Conservation (phyloP, 1,140 invertebrate genomes). For the Caenorhabditis remanei region DNA sequence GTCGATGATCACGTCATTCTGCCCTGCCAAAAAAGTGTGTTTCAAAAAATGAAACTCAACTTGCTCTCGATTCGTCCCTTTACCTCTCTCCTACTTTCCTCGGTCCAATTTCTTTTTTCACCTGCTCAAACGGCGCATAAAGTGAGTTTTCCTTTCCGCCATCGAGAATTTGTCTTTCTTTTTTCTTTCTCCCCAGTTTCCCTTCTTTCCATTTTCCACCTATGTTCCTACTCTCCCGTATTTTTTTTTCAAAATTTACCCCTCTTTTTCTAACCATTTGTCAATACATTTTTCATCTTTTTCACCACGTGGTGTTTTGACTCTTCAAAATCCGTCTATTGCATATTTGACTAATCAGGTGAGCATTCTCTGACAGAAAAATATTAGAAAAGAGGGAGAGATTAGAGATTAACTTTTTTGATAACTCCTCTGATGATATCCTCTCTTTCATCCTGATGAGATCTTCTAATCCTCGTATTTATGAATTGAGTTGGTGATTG, state of each 20-base stretch:
- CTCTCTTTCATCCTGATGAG: neutral
- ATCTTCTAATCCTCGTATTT: constrained; percentile 20
- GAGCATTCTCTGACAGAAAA: neutral
- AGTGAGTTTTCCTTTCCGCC: neutral
- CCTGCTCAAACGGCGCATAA: constrained; percentile 68
- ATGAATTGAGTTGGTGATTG: constrained; percentile 36
- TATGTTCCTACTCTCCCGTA: neutral
- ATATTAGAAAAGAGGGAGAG: constrained; percentile 2
- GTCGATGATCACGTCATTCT: constrained; percentile 8
- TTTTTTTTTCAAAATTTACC: neutral
- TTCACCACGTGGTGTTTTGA: constrained; percentile 3
- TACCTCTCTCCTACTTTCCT: neutral
- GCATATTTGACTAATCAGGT: neutral
- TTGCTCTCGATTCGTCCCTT: constrained; percentile 36
- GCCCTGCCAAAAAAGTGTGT: neutral
- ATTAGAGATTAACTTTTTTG: constrained; percentile 45
- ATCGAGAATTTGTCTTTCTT: neutral
- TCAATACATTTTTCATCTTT: neutral
- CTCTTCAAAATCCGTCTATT: neutral
- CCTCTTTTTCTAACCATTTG: neutral
- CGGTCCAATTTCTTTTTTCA: constrained; percentile 59
- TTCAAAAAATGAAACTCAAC: constrained; percentile 40
- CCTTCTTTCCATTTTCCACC: neutral
- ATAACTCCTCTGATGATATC: constrained; percentile 1
- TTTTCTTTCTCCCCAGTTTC: neutral